Evolutionary conservation across 2,113 vertebrate species (phyloP).

Genomic region (Azemiops feae): DNA sequence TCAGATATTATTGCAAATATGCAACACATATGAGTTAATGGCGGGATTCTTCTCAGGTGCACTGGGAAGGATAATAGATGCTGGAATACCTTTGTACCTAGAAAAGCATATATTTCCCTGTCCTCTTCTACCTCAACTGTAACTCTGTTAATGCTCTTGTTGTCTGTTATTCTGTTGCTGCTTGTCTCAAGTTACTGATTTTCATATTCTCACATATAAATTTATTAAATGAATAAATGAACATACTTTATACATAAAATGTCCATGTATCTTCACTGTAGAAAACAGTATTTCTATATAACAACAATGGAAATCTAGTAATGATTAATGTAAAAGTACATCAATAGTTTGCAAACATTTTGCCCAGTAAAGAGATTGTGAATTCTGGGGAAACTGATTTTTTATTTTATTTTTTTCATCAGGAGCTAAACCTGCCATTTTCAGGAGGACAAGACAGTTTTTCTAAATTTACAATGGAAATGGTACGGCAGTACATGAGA

Average conservation of each 20-base stretch:
- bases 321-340: not conserved
- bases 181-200: not conserved
- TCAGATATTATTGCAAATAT: not conserved
- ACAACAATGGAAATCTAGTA: not conserved
- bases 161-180: not conserved
- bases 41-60: not conserved
- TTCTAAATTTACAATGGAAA: slow-evolving; percentile 96
- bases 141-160: not conserved
- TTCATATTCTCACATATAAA: not conserved
- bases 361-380: not conserved
- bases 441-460: slow-evolving; percentile 92
- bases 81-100: not conserved
- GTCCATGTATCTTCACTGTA: not conserved
- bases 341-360: not conserved
- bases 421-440: slow-evolving; percentile 86
- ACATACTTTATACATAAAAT: not conserved
- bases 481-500: slow-evolving; percentile 97
- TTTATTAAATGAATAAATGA: not conserved
- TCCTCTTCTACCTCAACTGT: not conserved
- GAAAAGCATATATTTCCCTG: not conserved
- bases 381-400: slow-evolving; percentile 11
- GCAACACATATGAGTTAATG: not conserved
- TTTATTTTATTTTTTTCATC: not conserved
- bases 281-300: not conserved
- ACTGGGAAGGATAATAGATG: not conserved